phyloP scores from a whole-genome alignment of 2,797 vertebrate genomes.

The Steatocranus sp. region DNA sequence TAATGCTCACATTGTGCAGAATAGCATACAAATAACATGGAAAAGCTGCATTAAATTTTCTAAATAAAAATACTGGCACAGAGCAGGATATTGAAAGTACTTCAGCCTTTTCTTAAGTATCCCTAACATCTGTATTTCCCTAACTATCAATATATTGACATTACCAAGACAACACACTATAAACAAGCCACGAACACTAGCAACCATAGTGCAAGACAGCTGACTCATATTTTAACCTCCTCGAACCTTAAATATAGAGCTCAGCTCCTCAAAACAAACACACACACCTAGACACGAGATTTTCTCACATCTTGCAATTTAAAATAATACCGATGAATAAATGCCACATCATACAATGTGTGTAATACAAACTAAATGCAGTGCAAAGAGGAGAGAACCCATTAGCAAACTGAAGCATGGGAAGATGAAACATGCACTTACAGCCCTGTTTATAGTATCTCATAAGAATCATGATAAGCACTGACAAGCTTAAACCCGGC shows the following conservation, averaged over 20 bases:
- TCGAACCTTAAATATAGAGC: not conserved
- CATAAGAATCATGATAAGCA: not conserved
- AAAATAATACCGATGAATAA: not conserved
- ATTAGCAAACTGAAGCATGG: not conserved
- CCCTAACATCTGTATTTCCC: constrained; percentile 4
- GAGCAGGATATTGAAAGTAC: constrained; percentile 1
- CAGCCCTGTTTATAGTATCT: not conserved
- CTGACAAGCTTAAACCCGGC: not conserved
- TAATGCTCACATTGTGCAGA: not conserved
- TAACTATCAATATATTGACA: not conserved
- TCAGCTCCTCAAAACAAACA: not conserved
- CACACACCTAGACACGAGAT: not conserved
- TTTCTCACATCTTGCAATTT: not conserved
- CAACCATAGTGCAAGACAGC: constrained; percentile 1
- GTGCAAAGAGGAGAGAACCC: not conserved
- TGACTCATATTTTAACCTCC: constrained; percentile 4
- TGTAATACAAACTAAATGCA: not conserved
- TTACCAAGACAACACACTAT: constrained; percentile 10
- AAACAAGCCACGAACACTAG: constrained; percentile 11
- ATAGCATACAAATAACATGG: not conserved
- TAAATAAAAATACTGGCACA: not conserved
- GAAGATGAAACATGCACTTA: not conserved
- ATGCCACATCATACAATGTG: not conserved
- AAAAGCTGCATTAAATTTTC: not conserved
- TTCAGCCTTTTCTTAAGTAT: not conserved